Conservation (phyloP, 2,113 vertebrate genomes). For the Passer montanus region DNA sequence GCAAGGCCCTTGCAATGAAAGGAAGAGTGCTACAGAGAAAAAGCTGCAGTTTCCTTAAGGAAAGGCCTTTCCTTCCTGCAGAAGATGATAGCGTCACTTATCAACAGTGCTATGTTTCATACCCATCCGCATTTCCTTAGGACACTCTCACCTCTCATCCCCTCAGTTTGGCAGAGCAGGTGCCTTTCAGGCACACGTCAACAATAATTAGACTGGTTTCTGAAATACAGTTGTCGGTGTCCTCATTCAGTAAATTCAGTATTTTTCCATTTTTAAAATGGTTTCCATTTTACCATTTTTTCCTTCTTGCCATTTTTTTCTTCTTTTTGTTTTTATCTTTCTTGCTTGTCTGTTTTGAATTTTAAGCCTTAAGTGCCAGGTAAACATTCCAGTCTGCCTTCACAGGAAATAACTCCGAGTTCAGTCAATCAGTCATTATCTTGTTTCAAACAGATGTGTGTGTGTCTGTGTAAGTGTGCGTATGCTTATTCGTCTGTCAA, state of each 20-base stretch:
- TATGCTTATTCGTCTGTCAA: conserved; percentile 54
- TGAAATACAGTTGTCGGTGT: background rate
- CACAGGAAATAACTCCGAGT: conserved; percentile 32
- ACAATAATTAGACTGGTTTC: conserved; percentile 39
- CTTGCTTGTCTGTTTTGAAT: conserved; percentile 57
- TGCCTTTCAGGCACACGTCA: background rate
- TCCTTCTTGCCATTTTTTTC: background rate
- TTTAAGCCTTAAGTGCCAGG: conserved; percentile 66
- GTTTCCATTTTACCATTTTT: conserved; percentile 44
- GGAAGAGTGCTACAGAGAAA: conserved; percentile 62
- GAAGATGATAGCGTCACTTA: conserved; percentile 45
- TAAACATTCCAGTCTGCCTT: conserved; percentile 61
- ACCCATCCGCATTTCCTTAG: background rate
- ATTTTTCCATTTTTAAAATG: conserved; percentile 55
- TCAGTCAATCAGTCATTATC: conserved; percentile 38
- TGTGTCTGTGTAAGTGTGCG: conserved; percentile 32
- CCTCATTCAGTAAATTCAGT: conserved; percentile 24
- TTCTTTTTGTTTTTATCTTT: conserved; percentile 18
- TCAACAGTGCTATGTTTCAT: conserved; percentile 61
- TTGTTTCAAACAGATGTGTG: conserved; percentile 41
- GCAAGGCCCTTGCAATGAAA: conserved; percentile 47
- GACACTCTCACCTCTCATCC: conserved; percentile 24
- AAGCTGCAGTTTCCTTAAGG: conserved; percentile 69
- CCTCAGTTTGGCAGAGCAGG: conserved; percentile 68
- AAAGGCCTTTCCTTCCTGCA: conserved; percentile 65